These are phyloP conservation scores for Vollenhovia emeryi DNA, from an alignment of 1,140 invertebrate species.

Conservation along the genomic window DNA sequence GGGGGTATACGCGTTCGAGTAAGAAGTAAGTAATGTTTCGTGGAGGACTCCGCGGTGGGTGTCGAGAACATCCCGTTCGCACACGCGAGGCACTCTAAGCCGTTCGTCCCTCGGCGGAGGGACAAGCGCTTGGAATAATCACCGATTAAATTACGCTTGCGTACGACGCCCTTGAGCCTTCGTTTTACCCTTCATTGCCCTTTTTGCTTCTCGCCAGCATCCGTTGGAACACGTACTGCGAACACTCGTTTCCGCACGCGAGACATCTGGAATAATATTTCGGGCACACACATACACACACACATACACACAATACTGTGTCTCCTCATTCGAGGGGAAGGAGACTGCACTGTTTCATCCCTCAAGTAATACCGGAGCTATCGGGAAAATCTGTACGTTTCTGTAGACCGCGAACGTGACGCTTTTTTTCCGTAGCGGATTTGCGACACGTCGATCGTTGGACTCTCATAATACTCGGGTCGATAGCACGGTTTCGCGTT, in stretches of 20 bases:
- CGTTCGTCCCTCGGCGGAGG: background rate
- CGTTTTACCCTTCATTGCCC: slow-evolving; percentile 3
- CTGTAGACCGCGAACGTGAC: background rate
- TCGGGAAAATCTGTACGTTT: background rate
- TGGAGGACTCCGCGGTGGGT: background rate
- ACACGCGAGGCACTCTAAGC: background rate
- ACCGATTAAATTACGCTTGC: background rate
- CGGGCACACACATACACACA: too few species aligned
- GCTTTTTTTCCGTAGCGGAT: background rate
- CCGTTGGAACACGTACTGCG: background rate
- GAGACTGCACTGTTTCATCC: background rate
- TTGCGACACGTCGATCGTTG: background rate
- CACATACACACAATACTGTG: background rate
- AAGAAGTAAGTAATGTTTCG: background rate
- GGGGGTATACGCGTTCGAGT: background rate
- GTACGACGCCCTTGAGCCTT: background rate
- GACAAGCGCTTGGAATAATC: background rate
- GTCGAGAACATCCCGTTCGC: background rate
- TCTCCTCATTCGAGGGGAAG: too few species aligned
- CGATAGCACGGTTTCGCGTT: background rate
- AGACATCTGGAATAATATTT: slow-evolving; percentile 47
- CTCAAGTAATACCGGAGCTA: background rate
- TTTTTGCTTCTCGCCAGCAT: background rate
- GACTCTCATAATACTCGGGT: background rate
- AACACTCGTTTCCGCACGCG: background rate